phyloP scores from a whole-genome alignment of 2,888 invertebrate species.

The Actias luna region DNA sequence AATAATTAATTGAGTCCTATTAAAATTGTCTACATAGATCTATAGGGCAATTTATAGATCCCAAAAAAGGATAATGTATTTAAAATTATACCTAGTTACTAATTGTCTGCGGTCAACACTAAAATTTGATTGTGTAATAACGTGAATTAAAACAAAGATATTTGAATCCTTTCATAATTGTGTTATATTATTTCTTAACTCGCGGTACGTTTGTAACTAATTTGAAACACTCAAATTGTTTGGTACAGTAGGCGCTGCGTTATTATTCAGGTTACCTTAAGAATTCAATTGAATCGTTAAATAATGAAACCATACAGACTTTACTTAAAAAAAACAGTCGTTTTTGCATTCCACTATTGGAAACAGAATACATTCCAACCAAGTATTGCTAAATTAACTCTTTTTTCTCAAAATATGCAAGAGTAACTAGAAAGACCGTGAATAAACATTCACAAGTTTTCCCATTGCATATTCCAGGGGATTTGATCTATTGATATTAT shows the following conservation, averaged over 20 bases:
- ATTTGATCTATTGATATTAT: no score
- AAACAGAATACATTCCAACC: neutral
- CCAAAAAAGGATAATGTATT: neutral
- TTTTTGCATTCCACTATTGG: neutral
- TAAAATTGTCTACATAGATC: neutral
- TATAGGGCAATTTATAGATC: neutral
- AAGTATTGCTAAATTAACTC: no score
- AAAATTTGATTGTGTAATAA: neutral
- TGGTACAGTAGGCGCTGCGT: neutral
- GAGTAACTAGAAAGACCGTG: no score
- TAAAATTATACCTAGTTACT: neutral
- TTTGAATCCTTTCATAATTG: conserved; percentile 3
- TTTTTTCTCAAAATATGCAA: no score
- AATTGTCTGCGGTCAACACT: neutral
- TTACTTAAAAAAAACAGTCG: neutral
- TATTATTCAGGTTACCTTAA: neutral
- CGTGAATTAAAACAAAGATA: conserved; percentile 1
- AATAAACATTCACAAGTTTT: no score
- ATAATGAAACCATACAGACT: neutral
- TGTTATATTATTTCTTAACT: neutral
- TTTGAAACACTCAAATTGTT: neutral
- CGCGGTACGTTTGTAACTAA: neutral
- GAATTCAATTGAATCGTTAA: neutral
- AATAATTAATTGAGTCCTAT: neutral
- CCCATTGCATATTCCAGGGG: no score